These are phyloP conservation scores for Melanchra persicariae DNA, from an alignment of 2,888 invertebrate genomes.

Conservation along the genomic window DNA sequence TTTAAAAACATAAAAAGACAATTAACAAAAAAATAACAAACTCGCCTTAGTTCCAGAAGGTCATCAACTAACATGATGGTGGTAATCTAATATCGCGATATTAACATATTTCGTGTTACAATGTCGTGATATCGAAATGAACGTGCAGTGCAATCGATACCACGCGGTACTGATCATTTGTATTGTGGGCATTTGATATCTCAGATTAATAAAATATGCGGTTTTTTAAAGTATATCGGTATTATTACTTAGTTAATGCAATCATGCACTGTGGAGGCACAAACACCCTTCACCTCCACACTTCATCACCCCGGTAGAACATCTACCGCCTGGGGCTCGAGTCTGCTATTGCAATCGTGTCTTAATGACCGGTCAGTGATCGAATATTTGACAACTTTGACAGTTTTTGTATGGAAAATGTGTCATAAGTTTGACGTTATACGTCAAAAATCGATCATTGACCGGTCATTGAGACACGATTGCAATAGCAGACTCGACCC, in stretches of 20 bases:
- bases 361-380: too few relatives aligned
- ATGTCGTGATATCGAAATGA: constrained; percentile 57
- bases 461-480: too few relatives aligned
- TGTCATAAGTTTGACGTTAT: too few relatives aligned
- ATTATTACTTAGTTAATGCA: background rate
- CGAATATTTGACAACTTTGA: too few relatives aligned
- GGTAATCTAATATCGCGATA: constrained; percentile 45
- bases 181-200: constrained; percentile 38
- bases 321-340: too few relatives aligned
- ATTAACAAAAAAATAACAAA: constrained; percentile 1
- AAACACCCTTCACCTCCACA: too few relatives aligned
- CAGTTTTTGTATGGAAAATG: too few relatives aligned
- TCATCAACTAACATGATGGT: constrained; percentile 51
- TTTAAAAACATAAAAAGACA: background rate
- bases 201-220: background rate
- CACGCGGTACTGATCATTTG: constrained; percentile 27
- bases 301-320: too few relatives aligned
- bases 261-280: too few relatives aligned
- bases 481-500: too few relatives aligned
- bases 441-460: too few relatives aligned
- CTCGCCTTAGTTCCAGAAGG: constrained; percentile 31
- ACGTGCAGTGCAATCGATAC: constrained; percentile 57
- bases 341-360: too few relatives aligned
- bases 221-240: background rate
- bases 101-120: constrained; percentile 65